A percentile compares a stretch with the other conserved stretches of the same genome.
phyloP scores from a whole-genome alignment of 64 coral and sea anemone species.

The Actinia equina region DNA sequence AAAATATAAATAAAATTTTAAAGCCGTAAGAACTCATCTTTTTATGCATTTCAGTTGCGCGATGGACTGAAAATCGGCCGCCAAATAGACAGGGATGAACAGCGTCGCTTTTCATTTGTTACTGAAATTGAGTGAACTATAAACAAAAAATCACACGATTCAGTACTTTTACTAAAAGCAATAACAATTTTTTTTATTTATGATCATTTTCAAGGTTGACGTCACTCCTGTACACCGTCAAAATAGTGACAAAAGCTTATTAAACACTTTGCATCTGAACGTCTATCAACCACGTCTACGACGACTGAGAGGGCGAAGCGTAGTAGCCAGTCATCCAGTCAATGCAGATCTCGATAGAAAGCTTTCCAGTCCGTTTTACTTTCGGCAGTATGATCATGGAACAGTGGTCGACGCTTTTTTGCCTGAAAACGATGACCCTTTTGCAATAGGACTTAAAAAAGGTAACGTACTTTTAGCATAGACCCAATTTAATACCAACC shows the following conservation, averaged over 20 bases:
- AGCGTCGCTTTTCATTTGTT: no score
- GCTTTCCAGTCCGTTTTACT: conserved; percentile 63
- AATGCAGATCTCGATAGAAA: conserved; percentile 58
- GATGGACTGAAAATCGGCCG: no score
- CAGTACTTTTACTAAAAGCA: no score
- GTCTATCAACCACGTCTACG: conserved; percentile 50
- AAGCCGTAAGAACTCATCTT: no score
- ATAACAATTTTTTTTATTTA: neutral
- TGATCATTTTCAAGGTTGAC: neutral
- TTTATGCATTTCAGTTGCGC: no score
- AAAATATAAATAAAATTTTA: no score
- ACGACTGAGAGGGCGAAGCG: conserved; percentile 4
- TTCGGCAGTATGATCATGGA: conserved; percentile 54
- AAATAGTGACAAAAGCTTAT: no score
- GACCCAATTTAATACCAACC: no score
- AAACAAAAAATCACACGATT: no score
- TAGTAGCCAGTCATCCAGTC: conserved; percentile 42
- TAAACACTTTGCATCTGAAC: conserved; percentile 7
- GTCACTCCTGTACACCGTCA: no score
- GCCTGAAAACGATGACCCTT: conserved; percentile 17
- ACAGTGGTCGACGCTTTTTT: conserved; percentile 39
- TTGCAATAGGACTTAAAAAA: conserved; percentile 49
- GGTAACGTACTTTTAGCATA: conserved; percentile 1
- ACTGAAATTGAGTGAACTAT: no score
- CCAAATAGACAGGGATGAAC: no score